Conservation (phyloP, 2,888 invertebrate genomes). For the Xylocampa areola region DNA sequence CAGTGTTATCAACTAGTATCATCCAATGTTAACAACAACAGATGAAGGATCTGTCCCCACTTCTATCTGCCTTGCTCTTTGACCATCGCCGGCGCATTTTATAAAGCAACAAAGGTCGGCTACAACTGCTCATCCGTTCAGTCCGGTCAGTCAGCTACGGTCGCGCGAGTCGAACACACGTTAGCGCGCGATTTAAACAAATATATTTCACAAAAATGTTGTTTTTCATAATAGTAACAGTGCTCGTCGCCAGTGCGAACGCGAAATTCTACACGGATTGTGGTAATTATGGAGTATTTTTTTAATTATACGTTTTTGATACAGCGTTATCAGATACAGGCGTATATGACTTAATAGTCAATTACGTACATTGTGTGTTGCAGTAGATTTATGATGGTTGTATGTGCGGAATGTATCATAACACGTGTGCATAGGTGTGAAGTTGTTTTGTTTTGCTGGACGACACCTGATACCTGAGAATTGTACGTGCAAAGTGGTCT, state of each 20-base stretch:
- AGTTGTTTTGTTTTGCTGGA: background rate
- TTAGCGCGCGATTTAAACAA: slow-evolving; percentile 76
- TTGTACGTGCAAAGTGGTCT: too few relatives aligned
- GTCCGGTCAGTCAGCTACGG: slow-evolving; percentile 70
- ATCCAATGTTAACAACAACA: background rate
- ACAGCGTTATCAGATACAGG: slow-evolving; percentile 25
- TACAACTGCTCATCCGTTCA: slow-evolving; percentile 70
- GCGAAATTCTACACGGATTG: slow-evolving; percentile 86
- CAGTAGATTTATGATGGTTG: slow-evolving; percentile 20
- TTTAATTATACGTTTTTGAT: slow-evolving; percentile 6
- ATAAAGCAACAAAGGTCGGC: slow-evolving; percentile 83
- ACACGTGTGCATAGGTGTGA: slow-evolving; percentile 19
- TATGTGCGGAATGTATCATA: slow-evolving; percentile 17
- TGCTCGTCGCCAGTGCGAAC: slow-evolving; percentile 78
- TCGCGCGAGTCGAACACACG: slow-evolving; percentile 82
- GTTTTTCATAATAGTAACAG: slow-evolving; percentile 70
- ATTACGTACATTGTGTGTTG: slow-evolving; percentile 41
- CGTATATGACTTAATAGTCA: slow-evolving; percentile 47
- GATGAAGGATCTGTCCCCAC: slow-evolving; percentile 42
- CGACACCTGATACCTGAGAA: slow-evolving; percentile 12
- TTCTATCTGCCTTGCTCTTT: slow-evolving; percentile 69
- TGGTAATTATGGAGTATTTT: slow-evolving; percentile 75
- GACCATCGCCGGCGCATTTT: slow-evolving; percentile 81
- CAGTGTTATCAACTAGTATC: slow-evolving; percentile 17
- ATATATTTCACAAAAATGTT: slow-evolving; percentile 72